Percentiles rank a stretch among this genome's conserved stretches.
These are phyloP conservation scores for Artemia franciscana DNA, from an alignment of 1,140 invertebrate species.

Conservation along the genomic window DNA sequence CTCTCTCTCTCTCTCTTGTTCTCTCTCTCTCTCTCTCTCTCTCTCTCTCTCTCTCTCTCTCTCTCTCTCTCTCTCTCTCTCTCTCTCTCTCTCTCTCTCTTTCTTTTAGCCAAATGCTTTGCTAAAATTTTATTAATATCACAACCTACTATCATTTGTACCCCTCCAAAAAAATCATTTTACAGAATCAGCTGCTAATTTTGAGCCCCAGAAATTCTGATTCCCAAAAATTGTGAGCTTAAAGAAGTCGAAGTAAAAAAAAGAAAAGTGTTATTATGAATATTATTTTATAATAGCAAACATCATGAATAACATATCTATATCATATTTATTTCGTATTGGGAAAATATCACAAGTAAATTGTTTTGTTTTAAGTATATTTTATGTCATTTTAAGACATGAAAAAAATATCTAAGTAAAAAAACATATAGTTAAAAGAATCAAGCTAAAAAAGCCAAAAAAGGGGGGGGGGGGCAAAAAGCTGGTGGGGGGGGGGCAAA, in stretches of 20 bases:
- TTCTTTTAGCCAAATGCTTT: neutral
- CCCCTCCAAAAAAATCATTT: neutral
- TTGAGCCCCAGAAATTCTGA: neutral
- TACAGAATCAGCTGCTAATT: too few species aligned
- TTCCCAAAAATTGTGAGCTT: neutral
- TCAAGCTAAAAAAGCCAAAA: too few species aligned
- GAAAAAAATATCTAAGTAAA: too few species aligned
- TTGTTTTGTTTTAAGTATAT: too few species aligned
- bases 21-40: neutral
- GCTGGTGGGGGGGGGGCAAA: too few species aligned
- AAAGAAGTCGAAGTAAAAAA: neutral
- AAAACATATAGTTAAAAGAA: too few species aligned
- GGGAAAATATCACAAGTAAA: too few species aligned
- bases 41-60: neutral
- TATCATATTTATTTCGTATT: too few species aligned
- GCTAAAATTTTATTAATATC: neutral
- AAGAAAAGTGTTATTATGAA: neutral
- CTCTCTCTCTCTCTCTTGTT: neutral
- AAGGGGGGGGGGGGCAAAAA: too few species aligned
- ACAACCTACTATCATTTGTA: neutral
- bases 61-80: conserved; percentile 1
- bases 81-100: neutral
- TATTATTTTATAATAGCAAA: too few species aligned
- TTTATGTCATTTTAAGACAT: too few species aligned
- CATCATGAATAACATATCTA: too few species aligned